Base-by-base conservation (phyloP, 1,140 invertebrate species). In the Hypsibius dujardini region DNA sequence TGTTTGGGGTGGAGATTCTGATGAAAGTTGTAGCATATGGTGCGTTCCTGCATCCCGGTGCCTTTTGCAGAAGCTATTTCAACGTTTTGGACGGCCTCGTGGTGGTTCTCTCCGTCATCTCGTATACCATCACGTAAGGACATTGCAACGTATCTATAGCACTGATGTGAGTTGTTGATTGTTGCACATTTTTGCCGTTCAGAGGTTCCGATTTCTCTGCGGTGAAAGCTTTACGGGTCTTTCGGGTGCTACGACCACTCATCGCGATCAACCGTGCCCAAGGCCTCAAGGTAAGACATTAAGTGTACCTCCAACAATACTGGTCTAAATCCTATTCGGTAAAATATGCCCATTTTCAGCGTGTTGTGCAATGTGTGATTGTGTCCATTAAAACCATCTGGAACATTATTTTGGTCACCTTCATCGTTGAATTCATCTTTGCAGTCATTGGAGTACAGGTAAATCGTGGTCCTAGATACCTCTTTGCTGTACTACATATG, bases 361-460 rank as follows among this genome's bases (percentile, higher is more conserved):
- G 99, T 79, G 96, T 99, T 75, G 83, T 99, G 77, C 98, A 99
- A 83, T 97, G 95, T 74, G 99, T 99, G 83, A 84, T 98, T 75
- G 89, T 92, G 82, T 95, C 95, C 76, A 98, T 99, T 94, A 88
- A 98, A 80, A 96, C 95, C 79, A 86, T 99, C 79, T 85, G 98
- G 75, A 95, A 99, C 84, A 98, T 99, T 81, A 94, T 94, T 78
- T 85, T 99, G 75, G 85, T 99, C 75, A 95, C 98, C 78, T 86
- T 98, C 75, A 98, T 99, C 83, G 95, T 98, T 77, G 98, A 98
- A 79, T 96, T 98, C 80, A 98, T 98, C 81, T 99, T 98, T 81
- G 95, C 95, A 75, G 98, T 99, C 79, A 95, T 99, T 77, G 95
- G 95, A 15, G 62, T 67, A 42, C 62, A 67, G 62, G 62, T 67